Base-by-base conservation (phyloP, 2,888 invertebrate species). In the Chymomyza fuscimana region DNA sequence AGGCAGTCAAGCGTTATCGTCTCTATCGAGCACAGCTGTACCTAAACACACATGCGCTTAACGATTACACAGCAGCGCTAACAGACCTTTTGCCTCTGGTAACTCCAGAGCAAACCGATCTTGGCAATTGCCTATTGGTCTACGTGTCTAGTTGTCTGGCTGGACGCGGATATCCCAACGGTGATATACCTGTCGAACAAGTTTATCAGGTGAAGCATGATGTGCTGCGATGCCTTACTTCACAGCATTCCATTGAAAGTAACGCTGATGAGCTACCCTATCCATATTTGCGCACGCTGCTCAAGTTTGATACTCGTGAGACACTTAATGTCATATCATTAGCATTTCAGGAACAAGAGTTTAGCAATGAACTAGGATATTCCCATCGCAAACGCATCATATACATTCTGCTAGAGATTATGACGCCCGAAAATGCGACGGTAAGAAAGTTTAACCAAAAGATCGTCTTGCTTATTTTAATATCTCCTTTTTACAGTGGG, bases 91-190 rank as follows among this genome's bases (percentile, higher is more conserved):
- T 95, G 80, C 93, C 93, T 0, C 92, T 93, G 74, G 87, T 95
- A 56, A 92, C 92, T 4, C 88, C 92, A 0, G 89, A 92, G 19
- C 75, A 86, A 66, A 81, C 72, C 72, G 91, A 95, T 78, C 93
- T 97, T 59, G 97, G 97, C 7, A 97, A 97, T 88, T 96, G 96
- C 74, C 92, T 97, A 77, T 92, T 98, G 64, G 96, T 97, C 3
- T 97, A 97, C 89, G 94, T 97, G 40, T 96, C 96, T 75, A 96
- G 97, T 78, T 97, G 97, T 87, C 92, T 97, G 75, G 95, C 96
- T n/a, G 97, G 97, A 0, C 93, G 96, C 69, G 96, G 96, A 0
- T 97, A 96, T 92, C 97, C 97, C 0, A 93, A 93, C 54, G 97
- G 97, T 0, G 94, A 95, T 81, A 94, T 97, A 79, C 94, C 95